Evolutionary conservation across 2,113 vertebrate species (phyloP).

Genomic region (Nestor notabilis): DNA sequence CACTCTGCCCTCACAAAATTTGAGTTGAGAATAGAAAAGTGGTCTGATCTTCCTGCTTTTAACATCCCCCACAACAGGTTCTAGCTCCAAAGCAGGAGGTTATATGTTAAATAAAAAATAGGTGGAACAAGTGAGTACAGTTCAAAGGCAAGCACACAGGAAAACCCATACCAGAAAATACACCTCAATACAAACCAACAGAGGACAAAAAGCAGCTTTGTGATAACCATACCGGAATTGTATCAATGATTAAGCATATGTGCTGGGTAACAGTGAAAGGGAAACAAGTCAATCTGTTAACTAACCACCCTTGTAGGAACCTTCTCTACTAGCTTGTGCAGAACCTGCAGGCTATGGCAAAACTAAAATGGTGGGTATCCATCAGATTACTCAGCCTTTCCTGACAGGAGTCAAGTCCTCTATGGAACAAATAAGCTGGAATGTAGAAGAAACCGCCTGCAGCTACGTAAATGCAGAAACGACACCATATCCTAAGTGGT

Average conservation of each 20-base stretch:
- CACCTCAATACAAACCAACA: not conserved
- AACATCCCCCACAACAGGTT: not conserved
- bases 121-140: not conserved
- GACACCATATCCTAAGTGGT: accelerated
- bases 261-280: not conserved
- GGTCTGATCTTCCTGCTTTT: not conserved
- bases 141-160: not conserved
- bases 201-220: not conserved
- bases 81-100: not conserved
- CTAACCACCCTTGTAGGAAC: not conserved
- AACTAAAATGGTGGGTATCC: not conserved
- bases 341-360: not conserved
- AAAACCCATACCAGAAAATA: not conserved
- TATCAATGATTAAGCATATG: not conserved
- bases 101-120: not conserved
- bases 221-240: not conserved
- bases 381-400: not conserved
- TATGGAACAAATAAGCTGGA: not conserved
- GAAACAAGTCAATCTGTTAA: not conserved
- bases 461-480: not conserved
- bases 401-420: not conserved
- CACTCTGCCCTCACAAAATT: not conserved
- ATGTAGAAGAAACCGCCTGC: not conserved
- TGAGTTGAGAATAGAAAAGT: not conserved
- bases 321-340: not conserved